Base-by-base conservation (phyloP, 2,888 invertebrate species). In the Agriopis aurantiaria region DNA sequence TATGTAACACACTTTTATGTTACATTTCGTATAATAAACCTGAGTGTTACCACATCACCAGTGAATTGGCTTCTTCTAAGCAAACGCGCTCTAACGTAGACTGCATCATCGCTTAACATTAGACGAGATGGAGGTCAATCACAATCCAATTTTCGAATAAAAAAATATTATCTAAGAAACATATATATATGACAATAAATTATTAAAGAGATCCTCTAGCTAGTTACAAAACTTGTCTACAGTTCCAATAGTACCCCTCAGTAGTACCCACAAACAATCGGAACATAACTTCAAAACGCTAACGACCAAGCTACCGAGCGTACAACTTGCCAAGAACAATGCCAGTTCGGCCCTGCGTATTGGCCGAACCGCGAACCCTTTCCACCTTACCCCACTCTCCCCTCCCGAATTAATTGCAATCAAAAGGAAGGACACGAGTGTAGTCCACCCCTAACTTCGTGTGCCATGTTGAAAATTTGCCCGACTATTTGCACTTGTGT, bases 401-500 rank as follows among this genome's bases (percentile, higher is more conserved):
- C 84, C 81, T 80, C 73, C 89, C 90, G 93, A 93, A 94, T 94
- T 94, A 94, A 94, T 94, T 93, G 94, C 94, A 94, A 94, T 94
- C 93, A 94, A 92, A 93, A 93, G 94, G 92, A 93, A 94, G 93
- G 94, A 94, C 93, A 91, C 89, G 88, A 93, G 91, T 90, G 88
- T 88, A 91, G 93, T 90, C 94, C 93, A 91, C 88, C 92, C 93
- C 93, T 90, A 90, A 91, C 87, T 92, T 88, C 80, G 89, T 84
- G 88, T 88, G 92, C 91, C 91, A 91, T 92, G 92, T 91, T 92
- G 91, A 87, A 91, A 91, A 88, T 90, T 90, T 88, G 87, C 88
- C 80, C 82, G 82, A 78, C 80, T 76, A 78, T 71, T 72, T 85
- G 78, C 76, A 71, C 66, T 68, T 75, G 87, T 86, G 86, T 86